Base-by-base conservation (phyloP, 2,888 invertebrate genomes). In the Erebia epiphron region DNA sequence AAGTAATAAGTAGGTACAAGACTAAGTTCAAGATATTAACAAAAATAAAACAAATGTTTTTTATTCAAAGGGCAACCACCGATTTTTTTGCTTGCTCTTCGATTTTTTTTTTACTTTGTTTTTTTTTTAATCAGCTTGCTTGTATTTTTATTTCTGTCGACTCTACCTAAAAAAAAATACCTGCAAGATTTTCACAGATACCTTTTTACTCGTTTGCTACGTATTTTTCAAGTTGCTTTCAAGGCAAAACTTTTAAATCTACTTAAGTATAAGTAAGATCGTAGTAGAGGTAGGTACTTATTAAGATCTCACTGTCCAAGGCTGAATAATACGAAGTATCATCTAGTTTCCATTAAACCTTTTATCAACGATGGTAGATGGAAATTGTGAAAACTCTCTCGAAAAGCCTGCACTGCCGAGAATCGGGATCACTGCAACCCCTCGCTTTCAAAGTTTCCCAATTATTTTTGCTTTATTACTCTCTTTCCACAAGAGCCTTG, bases 401-500 rank as follows among this genome's bases (percentile, higher is more conserved):
- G 57, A 68, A 65, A 65, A 64, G 60, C 35, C 68, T 57, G 68
- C 64, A 68, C 50, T 68, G 68, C 71, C 67, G 67, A 52, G 67
- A 67, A 67, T 67, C 67, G 49, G 61, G 68, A 68, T 64, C 68
- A 68, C 60, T 71, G 71, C 64, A 68, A 67, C 64, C 71, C 64
- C 62, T 35, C 63, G 62, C 54, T 67, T 68, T 71, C 65, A 64
- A 57, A 68, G 65, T 68, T 70, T 64, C 68, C 62, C 71, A 68
- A 71, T 71, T 65, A 71, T 71, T 68, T 71, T 71, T 71, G 58
- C 71, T 71, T 71, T 71, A 71, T 68, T 68, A 61, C 71, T 68
- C 54, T 65, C 68, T 58, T 60, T 68, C 52, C 68, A 65, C 71
- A 54, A 71, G 70, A 67, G 68, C 56, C 71, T 71, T 61, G 56